Evolutionary conservation across 1,140 invertebrate species (phyloP).

Genomic region (Trichogramma pretiosum): DNA sequence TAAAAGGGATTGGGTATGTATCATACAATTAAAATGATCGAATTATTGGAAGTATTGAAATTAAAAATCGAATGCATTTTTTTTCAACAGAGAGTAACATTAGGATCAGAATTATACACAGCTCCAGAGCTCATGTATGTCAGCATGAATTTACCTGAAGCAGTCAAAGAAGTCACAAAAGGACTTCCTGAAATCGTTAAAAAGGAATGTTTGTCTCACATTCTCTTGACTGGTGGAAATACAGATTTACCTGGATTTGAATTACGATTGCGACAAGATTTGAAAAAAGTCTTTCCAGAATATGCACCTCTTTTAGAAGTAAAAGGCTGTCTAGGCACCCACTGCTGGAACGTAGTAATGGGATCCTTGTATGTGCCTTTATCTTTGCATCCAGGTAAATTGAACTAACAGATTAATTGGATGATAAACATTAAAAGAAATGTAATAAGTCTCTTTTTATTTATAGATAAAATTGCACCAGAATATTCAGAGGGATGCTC

Average conservation of each 20-base stretch:
- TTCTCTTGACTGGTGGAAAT: constrained; percentile 47
- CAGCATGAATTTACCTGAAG: constrained; percentile 40
- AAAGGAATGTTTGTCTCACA: constrained; percentile 43
- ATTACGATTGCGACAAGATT: constrained; percentile 41
- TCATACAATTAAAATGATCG: not conserved
- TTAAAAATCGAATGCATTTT: constrained; percentile 4
- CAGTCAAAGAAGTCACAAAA: constrained; percentile 41
- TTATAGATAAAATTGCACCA: constrained; percentile 41
- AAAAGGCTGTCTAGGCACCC: constrained; percentile 39
- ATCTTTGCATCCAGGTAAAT: constrained; percentile 39
- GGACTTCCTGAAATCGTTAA: constrained; percentile 38
- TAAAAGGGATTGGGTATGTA: constrained; percentile 37
- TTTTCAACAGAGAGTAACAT: constrained; percentile 36
- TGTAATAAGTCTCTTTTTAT: not conserved
- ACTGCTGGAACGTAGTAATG: constrained; percentile 47
- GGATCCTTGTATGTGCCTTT: constrained; percentile 45
- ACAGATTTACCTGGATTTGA: constrained; percentile 45
- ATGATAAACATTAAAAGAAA: constrained; percentile 1
- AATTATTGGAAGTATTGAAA: not conserved
- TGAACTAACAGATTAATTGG: constrained; percentile 9
- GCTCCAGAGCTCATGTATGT: constrained; percentile 49
- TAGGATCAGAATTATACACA: constrained; percentile 44
- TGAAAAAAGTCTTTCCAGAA: constrained; percentile 41
- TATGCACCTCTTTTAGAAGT: constrained; percentile 42
- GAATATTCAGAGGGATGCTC: constrained; percentile 42